Evolutionary conservation across 2,797 vertebrate species (phyloP), one percentile per base, ranked within the genome.

Genomic region (Astyanax mexicanus): DNA sequence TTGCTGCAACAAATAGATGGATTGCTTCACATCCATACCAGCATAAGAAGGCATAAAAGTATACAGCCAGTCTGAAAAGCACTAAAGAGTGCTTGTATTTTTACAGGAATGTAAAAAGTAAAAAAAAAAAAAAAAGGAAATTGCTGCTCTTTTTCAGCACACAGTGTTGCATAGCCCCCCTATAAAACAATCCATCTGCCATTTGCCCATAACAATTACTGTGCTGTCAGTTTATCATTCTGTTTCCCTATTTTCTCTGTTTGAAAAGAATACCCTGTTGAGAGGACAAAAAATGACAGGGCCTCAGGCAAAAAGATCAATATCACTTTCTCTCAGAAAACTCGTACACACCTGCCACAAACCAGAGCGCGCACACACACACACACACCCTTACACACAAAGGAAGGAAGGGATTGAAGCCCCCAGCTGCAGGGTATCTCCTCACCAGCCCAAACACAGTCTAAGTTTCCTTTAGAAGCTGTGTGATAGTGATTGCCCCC

Each of bases 271-370:
- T 13, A 9, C 19, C 74, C 67, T 70, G 35, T 62, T 15, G 15
- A 77, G 52, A 74, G 68, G 66, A 68, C 61, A 65, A 69, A 55
- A 74, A 75, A 67, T 68, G 71, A 35, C 65, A 72, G 67, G 25
- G 51, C 78, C 55, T 67, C 44, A 54, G 69, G 75, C 40, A 69
- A 65, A 75, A 69, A n/a, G 7, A 74, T 83, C 74, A 77, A 80
- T 80, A 78, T 60, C 67, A 54, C 69, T 70, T 77, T 62, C 49
- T 64, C 68, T 29, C 60, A 64, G 40, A 38, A 65, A 38, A 64
- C 60, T 73, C 65, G 27, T 37, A 21, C 42, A 40, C 29, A 23
- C 40, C 49, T 54, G 9, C 51, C 29, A 68, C 52, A 60, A 52
- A 60, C 54, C 40, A 55, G 32, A 23, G 25, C 11, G 12, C 23